These are phyloP conservation scores for Gambelia wislizenii DNA, from an alignment of 2,797 vertebrate species.

Conservation along the genomic window DNA sequence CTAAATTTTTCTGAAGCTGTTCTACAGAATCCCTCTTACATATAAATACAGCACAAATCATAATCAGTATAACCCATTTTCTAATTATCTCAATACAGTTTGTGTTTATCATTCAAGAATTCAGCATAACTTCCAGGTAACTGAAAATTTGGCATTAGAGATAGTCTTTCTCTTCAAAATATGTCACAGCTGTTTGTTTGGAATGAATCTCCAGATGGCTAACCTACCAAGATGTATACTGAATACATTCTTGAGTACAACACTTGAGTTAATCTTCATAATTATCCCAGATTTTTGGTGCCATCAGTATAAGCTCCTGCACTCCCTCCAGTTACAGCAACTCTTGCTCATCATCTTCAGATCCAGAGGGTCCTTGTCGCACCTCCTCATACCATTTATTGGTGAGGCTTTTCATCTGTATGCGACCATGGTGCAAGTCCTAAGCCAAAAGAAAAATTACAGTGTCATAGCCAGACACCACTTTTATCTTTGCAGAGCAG, in stretches of 20 bases:
- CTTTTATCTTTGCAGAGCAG: neutral
- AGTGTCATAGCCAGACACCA: neutral
- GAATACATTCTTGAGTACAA: accelerated
- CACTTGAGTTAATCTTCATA: neutral
- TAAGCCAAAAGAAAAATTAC: conserved; percentile 63
- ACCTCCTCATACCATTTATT: conserved; percentile 99
- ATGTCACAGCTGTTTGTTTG: neutral
- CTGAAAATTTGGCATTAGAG: neutral
- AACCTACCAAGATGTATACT: neutral
- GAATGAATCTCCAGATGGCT: accelerated
- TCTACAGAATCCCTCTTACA: conserved; percentile 23
- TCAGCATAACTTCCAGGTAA: neutral
- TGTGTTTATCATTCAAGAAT: neutral
- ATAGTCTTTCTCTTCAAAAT: neutral
- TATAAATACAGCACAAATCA: conserved; percentile 27
- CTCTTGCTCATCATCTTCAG: conserved; percentile 94
- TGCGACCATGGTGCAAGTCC: conserved; percentile 94
- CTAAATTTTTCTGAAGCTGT: conserved; percentile 37
- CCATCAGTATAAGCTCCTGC: neutral
- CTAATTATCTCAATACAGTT: neutral
- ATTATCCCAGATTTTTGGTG: conserved; percentile 8
- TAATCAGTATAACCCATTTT: neutral
- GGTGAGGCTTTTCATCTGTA: conserved; percentile 98
- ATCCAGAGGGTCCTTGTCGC: conserved; percentile 96
- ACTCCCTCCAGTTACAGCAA: conserved; percentile 77